Evolutionary conservation across 2,113 vertebrate genomes (phyloP).

Genomic region (Phalacrocorax pelagicus): DNA sequence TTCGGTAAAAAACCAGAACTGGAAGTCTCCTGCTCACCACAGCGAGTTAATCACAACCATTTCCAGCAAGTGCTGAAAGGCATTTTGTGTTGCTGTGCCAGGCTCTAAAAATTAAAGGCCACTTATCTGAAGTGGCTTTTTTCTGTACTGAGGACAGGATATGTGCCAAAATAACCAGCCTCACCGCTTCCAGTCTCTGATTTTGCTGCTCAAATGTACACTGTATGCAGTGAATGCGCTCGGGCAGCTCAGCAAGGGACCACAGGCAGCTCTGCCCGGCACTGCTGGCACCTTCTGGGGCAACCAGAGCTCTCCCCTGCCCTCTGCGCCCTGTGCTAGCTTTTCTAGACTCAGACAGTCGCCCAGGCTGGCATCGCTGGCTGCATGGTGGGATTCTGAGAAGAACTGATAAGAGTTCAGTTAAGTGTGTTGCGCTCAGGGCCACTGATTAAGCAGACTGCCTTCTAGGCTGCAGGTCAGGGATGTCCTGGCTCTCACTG

Average conservation of each 20-base stretch:
- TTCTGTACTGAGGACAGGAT: neutral
- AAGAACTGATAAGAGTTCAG: neutral
- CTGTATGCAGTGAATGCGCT: neutral
- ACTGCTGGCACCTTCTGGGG: neutral
- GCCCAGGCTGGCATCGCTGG: neutral
- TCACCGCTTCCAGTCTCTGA: neutral
- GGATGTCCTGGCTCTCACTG: neutral
- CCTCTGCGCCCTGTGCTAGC: neutral
- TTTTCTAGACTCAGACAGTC: neutral
- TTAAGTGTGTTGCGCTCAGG: neutral
- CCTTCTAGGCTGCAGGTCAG: neutral
- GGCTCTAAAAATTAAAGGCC: neutral
- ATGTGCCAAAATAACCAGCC: neutral
- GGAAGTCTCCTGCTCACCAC: neutral
- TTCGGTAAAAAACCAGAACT: neutral
- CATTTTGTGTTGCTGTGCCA: neutral
- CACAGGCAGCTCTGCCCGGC: neutral
- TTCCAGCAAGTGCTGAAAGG: neutral
- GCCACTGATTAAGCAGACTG: neutral
- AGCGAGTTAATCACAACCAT: neutral
- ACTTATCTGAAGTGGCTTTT: neutral
- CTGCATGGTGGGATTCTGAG: neutral
- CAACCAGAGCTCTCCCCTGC: neutral
- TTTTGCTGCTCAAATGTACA: rapidly evolving
- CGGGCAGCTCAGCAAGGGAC: neutral